phyloP scores from a whole-genome alignment of 2,113 vertebrate species.

The Chamaea fasciata region DNA sequence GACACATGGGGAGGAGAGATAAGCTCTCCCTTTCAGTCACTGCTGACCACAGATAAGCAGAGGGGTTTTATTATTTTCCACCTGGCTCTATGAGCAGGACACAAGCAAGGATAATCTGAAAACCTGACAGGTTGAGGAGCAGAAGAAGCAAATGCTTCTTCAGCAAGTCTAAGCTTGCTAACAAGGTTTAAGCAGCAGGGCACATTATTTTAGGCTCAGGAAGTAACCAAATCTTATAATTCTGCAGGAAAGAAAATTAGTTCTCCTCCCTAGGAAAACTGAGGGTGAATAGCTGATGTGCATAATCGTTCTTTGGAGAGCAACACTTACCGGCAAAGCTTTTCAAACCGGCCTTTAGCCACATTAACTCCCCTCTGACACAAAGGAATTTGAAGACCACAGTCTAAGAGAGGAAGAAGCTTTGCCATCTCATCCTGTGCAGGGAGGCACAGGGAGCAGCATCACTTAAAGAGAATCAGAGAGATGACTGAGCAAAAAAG shows the following conservation, averaged over 20 bases:
- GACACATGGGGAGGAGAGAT: constrained; percentile 25
- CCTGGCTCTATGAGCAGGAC: neutral
- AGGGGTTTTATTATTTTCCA: constrained; percentile 24
- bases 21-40: constrained; percentile 10
- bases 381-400: neutral
- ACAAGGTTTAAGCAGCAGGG: neutral
- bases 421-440: neutral
- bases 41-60: constrained; percentile 44
- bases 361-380: neutral
- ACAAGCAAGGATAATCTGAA: neutral
- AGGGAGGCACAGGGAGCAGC: neutral
- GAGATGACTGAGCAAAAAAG: neutral
- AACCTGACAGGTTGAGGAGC: neutral
- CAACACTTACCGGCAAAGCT: neutral
- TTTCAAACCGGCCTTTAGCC: neutral
- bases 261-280: constrained; percentile 8
- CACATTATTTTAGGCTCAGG: neutral
- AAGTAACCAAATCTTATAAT: neutral
- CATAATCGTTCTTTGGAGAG: neutral
- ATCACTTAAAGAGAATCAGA: neutral
- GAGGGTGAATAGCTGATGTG: neutral
- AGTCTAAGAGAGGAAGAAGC: neutral
- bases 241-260: neutral
- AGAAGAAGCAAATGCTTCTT: neutral
- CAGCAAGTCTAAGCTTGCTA: neutral